Conservation (phyloP, 2,797 vertebrate species). For the Peromyscus attwateri region DNA sequence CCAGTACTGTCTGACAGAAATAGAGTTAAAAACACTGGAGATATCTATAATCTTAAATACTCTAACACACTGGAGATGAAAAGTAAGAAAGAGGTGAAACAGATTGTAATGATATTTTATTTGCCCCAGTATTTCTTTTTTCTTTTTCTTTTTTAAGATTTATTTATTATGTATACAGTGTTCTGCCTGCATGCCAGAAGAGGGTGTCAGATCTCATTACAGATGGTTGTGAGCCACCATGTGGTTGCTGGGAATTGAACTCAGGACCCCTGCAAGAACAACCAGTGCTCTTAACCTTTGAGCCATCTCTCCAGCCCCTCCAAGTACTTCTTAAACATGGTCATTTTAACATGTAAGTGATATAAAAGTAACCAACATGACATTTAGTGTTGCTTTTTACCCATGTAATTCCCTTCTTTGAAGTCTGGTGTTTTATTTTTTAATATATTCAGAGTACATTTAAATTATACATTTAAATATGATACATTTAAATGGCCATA, state of each 20-base stretch:
- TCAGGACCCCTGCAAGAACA: no score
- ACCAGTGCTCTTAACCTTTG: no score
- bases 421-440: neutral
- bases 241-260: no score
- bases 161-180: no score
- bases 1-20: neutral
- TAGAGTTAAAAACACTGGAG: neutral
- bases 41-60: neutral
- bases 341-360: slow-evolving; percentile 29
- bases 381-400: neutral
- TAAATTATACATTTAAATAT: no score
- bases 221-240: no score
- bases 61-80: neutral
- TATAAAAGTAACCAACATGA: neutral
- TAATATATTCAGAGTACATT: neutral
- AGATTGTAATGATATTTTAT: slow-evolving; percentile 30
- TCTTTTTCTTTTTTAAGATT: no score
- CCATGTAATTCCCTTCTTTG: neutral
- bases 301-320: no score
- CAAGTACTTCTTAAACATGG: neutral
- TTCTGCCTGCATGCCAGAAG: no score
- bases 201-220: no score
- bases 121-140: neutral
- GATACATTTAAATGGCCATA: neutral
- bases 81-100: neutral